phyloP scores from a whole-genome alignment of 2,797 vertebrate species.

The Acanthopagrus latus region DNA sequence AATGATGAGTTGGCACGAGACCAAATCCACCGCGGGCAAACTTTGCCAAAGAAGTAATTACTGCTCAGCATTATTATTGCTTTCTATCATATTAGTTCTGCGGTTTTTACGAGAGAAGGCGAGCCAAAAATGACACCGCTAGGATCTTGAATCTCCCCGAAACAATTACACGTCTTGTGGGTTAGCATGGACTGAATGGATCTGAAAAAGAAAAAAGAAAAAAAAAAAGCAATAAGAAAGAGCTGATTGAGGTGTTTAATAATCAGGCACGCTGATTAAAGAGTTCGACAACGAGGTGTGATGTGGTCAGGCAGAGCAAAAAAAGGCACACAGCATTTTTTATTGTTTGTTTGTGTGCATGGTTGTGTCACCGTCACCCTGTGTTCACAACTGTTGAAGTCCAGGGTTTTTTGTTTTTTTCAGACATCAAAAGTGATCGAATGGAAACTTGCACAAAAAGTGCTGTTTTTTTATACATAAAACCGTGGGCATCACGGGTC shows the following conservation, averaged over 20 bases:
- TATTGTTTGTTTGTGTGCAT: neutral
- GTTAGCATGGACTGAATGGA: neutral
- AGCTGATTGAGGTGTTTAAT: conserved; percentile 33
- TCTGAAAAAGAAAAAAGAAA: conserved; percentile 21
- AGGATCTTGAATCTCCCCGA: neutral
- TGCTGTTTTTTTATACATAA: neutral
- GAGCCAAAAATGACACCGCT: conserved; percentile 17
- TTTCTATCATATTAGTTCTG: neutral
- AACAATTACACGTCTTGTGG: conserved; percentile 7
- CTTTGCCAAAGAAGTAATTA: neutral
- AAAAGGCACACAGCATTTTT: neutral
- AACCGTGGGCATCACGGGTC: neutral
- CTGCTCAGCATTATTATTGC: neutral
- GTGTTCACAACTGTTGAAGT: neutral
- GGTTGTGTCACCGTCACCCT: neutral
- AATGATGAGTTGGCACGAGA: too few species aligned
- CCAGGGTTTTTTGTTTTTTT: neutral
- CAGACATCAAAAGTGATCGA: neutral
- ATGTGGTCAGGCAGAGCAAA: conserved; percentile 2
- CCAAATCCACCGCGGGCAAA: neutral
- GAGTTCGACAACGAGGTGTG: neutral
- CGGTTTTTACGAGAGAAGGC: neutral
- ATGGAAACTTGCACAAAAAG: neutral
- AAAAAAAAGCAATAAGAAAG: conserved; percentile 7
- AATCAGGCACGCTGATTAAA: neutral